These are phyloP conservation scores for Oreotrochilus melanogaster DNA, from an alignment of 2,113 vertebrate species.

Conservation along the genomic window DNA sequence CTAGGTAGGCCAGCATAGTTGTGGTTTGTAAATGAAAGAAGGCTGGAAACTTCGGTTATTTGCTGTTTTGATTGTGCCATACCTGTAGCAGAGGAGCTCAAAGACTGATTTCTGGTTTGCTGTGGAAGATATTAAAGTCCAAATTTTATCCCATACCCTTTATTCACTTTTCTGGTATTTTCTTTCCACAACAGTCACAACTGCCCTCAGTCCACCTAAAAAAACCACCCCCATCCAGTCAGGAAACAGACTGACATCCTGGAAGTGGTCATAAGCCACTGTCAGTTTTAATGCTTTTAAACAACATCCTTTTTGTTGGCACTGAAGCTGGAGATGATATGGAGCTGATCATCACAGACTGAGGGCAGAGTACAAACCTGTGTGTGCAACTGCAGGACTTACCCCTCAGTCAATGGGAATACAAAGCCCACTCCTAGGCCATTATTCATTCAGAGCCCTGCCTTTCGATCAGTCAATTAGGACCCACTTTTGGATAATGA, in stretches of 20 bases:
- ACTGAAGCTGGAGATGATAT: neutral
- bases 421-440: neutral
- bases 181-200: neutral
- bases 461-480: neutral
- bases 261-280: fast-evolving
- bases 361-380: neutral
- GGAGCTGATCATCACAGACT: neutral
- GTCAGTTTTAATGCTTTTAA: neutral
- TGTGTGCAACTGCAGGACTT: neutral
- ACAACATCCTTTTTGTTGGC: neutral
- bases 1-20: neutral
- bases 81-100: neutral
- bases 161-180: neutral
- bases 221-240: neutral
- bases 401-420: neutral
- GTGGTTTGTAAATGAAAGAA: neutral
- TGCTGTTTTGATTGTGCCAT: neutral
- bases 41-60: neutral
- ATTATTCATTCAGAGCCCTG: neutral
- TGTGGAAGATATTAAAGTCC: neutral
- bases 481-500: neutral
- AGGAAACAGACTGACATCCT: neutral
- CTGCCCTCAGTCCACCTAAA: neutral
- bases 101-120: neutral
- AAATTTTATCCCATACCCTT: neutral